A percentile compares a stretch with the other conserved stretches of the same genome.
Conservation (phyloP, 1,140 invertebrate genomes). For the Ephestia elutella region DNA sequence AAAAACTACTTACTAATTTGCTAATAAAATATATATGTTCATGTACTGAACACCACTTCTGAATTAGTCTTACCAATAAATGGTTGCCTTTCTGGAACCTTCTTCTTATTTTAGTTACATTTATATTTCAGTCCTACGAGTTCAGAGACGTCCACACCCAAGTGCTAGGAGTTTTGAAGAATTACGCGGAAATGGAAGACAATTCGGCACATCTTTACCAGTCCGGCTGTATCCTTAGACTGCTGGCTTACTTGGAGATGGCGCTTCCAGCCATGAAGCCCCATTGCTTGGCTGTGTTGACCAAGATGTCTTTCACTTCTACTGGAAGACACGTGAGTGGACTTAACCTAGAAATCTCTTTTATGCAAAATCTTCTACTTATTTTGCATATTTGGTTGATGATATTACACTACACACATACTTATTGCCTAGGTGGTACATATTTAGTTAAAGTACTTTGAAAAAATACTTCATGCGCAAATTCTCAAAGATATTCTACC, state of each 20-base stretch:
- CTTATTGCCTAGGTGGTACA: too few relatives aligned
- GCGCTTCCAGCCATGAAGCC: conserved; percentile 59
- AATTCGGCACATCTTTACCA: conserved; percentile 53
- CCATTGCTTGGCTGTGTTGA: conserved; percentile 54
- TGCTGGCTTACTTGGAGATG: conserved; percentile 61
- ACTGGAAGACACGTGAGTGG: conserved; percentile 55
- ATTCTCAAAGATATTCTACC: too few relatives aligned
- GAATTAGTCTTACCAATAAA: too few relatives aligned
- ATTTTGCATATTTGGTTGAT: too few relatives aligned
- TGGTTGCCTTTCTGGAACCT: too few relatives aligned
- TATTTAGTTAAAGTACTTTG: too few relatives aligned
- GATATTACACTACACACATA: too few relatives aligned
- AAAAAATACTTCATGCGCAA: too few relatives aligned
- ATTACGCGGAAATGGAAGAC: conserved; percentile 59
- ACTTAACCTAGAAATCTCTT: neutral
- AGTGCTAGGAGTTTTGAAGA: conserved; percentile 48
- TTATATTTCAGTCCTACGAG: conserved; percentile 46
- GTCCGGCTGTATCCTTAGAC: conserved; percentile 48
- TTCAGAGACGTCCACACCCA: conserved; percentile 57
- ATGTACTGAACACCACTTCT: too few relatives aligned
- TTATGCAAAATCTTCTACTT: too few relatives aligned
- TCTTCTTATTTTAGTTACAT: neutral
- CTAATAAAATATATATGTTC: too few relatives aligned
- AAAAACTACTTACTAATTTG: too few relatives aligned
- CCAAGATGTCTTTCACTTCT: conserved; percentile 56